A percentile compares a stretch with the other conserved stretches of the same genome.
phyloP scores from a whole-genome alignment of 1,140 invertebrate species.

The Neoseiulus cucumeris region DNA sequence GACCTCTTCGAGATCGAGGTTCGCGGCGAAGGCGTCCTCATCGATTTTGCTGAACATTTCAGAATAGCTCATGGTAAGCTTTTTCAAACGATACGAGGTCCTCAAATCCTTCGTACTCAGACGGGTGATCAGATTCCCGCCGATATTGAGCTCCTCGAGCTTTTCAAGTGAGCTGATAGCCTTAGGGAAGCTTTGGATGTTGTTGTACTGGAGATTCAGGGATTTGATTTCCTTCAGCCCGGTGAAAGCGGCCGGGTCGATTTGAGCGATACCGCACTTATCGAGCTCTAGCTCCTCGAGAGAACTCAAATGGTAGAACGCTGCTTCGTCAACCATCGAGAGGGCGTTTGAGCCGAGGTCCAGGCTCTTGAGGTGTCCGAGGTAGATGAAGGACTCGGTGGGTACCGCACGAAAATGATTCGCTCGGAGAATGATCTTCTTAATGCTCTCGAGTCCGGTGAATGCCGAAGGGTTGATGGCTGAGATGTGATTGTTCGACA shows the following conservation, averaged over 20 bases:
- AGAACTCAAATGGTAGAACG: constrained; percentile 40
- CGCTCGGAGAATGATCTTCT: constrained; percentile 59
- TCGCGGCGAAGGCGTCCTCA: constrained; percentile 25
- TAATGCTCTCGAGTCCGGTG: constrained; percentile 45
- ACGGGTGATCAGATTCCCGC: constrained; percentile 19
- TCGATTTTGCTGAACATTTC: constrained; percentile 22
- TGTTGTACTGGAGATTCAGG: constrained; percentile 56
- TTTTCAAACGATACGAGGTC: constrained; percentile 12
- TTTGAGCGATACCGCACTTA: constrained; percentile 50
- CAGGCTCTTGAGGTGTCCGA: constrained; percentile 37
- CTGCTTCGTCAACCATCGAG: constrained; percentile 33
- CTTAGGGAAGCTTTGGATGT: constrained; percentile 44
- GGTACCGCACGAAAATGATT: constrained; percentile 45
- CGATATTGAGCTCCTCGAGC: constrained; percentile 20
- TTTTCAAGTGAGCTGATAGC: constrained; percentile 39
- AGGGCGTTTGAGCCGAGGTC: constrained; percentile 64
- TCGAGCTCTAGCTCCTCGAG: constrained; percentile 53
- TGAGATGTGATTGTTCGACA: constrained; percentile 64
- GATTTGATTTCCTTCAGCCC: constrained; percentile 47
- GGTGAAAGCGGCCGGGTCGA: constrained; percentile 48
- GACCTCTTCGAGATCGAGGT: constrained; percentile 40
- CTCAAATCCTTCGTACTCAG: constrained; percentile 14
- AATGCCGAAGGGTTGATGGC: constrained; percentile 56
- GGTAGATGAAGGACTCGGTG: constrained; percentile 42
- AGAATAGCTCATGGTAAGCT: constrained; percentile 23